phyloP scores from a whole-genome alignment of 2,888 invertebrate genomes.

The Aradus depressus region DNA sequence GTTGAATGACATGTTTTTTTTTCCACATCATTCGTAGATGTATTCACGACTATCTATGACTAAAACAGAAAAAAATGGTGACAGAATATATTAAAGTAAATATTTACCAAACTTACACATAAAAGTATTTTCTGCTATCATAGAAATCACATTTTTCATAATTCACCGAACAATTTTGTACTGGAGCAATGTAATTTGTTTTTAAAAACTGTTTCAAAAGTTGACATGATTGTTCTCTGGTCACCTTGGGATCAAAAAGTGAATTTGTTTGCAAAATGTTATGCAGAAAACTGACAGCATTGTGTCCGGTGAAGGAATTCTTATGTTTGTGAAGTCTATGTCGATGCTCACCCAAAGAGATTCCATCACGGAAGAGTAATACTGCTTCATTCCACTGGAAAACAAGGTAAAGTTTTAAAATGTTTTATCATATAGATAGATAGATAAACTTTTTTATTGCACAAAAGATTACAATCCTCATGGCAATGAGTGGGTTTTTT shows the following conservation, averaged over 20 bases:
- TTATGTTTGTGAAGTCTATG: slow-evolving; percentile 26
- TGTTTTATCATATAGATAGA: too few species aligned
- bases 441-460: too few species aligned
- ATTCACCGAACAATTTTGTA: slow-evolving; percentile 12
- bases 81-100: too few species aligned
- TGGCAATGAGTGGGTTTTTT: too few species aligned
- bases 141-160: slow-evolving; percentile 15
- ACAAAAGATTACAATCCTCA: too few species aligned
- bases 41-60: background rate
- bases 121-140: slow-evolving; percentile 20
- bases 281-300: slow-evolving; percentile 23
- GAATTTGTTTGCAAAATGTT: slow-evolving; percentile 18
- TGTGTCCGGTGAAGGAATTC: slow-evolving; percentile 24
- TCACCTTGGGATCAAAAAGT: slow-evolving; percentile 22
- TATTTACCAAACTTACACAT: slow-evolving; percentile 23
- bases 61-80: background rate
- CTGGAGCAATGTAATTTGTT: slow-evolving; percentile 16
- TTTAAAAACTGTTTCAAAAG: slow-evolving; percentile 25
- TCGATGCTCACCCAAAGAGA: slow-evolving; percentile 22
- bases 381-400: slow-evolving; percentile 28
- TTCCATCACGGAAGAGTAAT: slow-evolving; percentile 21
- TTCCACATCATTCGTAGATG: background rate
- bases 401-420: background rate
- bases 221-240: slow-evolving; percentile 22
- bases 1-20: background rate